Base-by-base conservation (phyloP, 2,797 vertebrate species). In the Loris lydekkerianus region DNA sequence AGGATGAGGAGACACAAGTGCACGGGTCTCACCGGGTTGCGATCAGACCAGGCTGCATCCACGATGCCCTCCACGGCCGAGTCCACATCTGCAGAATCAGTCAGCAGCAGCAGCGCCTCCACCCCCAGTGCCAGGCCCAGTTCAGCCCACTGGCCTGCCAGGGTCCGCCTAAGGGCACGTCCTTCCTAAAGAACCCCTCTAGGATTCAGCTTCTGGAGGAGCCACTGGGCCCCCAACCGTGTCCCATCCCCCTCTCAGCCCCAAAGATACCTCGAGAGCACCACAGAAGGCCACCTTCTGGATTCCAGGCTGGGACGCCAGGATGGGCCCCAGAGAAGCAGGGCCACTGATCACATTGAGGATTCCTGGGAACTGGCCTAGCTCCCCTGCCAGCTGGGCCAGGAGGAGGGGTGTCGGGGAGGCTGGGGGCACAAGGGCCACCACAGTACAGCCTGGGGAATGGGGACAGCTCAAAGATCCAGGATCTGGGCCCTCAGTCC, bases 51-150 rank as follows among this genome's bases (percentile, higher is more conserved):
- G 94, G 96, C 94, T 11, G 98, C 95, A 21, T 99, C 99, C 1
- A 99, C 98, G 3, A 98, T 95, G 4, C 98, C 99, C 0, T 99
- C 99, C 40, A 99, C 99, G 0, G 99, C 99, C 0, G 99, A 99
- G 98, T 99, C 99, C 7, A 99, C 84, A 40, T 99, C 99, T 0
- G 99, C 99, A 0, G 99, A 98, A 73, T 99, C 99, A 0, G 99
- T 99, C 77, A 99, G 97, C 65, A 99, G 98, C 97, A 99, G 98
- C 13, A 99, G 98, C 4, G 65, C 98, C 96, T 94, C 98, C 67
- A 37, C 97, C 94, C 92, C 98, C n/a, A 97, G 97, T 61, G 43
- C 97, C 94, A 98, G 96, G 25, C 99, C 98, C 56, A 99, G 97
- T 8, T 99, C 93, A 0, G 96, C 89, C 0, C 99, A 98, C 43